Base-by-base conservation (phyloP, 2,113 vertebrate species). In the Eurystomus gularis region DNA sequence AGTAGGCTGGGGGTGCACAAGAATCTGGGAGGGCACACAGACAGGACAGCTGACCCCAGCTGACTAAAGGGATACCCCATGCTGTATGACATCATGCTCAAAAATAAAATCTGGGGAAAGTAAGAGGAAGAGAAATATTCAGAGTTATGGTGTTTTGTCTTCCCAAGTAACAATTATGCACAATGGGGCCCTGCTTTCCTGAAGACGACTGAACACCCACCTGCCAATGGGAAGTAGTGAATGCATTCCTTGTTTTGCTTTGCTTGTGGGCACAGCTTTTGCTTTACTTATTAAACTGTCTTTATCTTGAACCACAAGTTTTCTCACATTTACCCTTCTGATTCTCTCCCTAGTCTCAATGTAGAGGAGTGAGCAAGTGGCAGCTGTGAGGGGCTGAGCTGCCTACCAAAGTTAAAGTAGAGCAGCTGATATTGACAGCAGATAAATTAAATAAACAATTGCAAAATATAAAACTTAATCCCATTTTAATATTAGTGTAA, bases 111-210 rank as follows among this genome's bases (percentile, higher is more conserved):
- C 40, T 57, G n/a, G 19, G 16, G 13, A 11, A 60, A 58, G 51
- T 42, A 42, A 42, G 39, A 66, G 54, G 3, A 69, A n/a, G 40
- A 79, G n/a, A 7, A 17, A 44, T 0, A 0, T 62, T 46, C 2
- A 0, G 10, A 40, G 10, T 40, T 3, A 80, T 14, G 12, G 6
- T 2, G 2, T 42, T 81, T 57, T 57, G 15, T 24, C 16, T 81
- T 55, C 51, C 57, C 16, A 29, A 15, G 23, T 54, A 31, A 33
- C 28, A 1, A 1, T 52, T 14, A 35, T 0, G 0, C 0, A 2
- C 26, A 39, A 24, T 39, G 49, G 57, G 48, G 7, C 29, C 26
- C 5, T 2, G 58, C 19, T 57, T 48, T 49, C 42, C 42, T 40
- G n/a, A 19, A 19, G 9, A 57, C 25, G 12, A 24, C 19, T 48